phyloP scores from a whole-genome alignment of 1,140 invertebrate species.

The Vanessa atalanta region DNA sequence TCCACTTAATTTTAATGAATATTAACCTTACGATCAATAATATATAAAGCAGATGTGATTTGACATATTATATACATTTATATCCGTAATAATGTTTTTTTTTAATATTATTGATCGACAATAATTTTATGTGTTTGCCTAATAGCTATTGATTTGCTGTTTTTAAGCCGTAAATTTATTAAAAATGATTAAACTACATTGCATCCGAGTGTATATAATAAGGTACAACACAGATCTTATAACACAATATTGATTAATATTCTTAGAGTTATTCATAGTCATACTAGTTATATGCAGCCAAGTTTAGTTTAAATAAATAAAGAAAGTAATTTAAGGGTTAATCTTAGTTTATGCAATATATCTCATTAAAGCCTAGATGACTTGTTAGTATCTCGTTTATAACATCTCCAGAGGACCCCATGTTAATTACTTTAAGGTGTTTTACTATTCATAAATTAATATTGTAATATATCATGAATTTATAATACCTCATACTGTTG shows the following conservation, averaged over 20 bases:
- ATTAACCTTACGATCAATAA: slow-evolving; percentile 3
- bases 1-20: slow-evolving; percentile 32
- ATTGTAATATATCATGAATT: slow-evolving; percentile 29
- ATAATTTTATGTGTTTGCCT: neutral
- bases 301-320: neutral
- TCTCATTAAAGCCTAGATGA: slow-evolving; percentile 29
- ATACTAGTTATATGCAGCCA: neutral
- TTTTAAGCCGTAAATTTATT: too few relatives aligned
- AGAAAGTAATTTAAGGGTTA: slow-evolving; percentile 25
- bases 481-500: neutral
- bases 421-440: slow-evolving; percentile 40
- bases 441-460: slow-evolving; percentile 35
- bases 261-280: neutral
- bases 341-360: slow-evolving; percentile 26
- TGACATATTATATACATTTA: neutral
- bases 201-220: too few relatives aligned
- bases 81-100: too few relatives aligned
- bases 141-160: too few relatives aligned
- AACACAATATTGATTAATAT: too few relatives aligned
- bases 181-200: too few relatives aligned
- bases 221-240: too few relatives aligned
- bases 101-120: neutral
- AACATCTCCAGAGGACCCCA: slow-evolving; percentile 31
- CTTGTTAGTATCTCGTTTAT: slow-evolving; percentile 31
- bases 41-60: neutral